Evolutionary conservation across 1,140 invertebrate species (phyloP).

Genomic region (Drosophila yakuba): DNA sequence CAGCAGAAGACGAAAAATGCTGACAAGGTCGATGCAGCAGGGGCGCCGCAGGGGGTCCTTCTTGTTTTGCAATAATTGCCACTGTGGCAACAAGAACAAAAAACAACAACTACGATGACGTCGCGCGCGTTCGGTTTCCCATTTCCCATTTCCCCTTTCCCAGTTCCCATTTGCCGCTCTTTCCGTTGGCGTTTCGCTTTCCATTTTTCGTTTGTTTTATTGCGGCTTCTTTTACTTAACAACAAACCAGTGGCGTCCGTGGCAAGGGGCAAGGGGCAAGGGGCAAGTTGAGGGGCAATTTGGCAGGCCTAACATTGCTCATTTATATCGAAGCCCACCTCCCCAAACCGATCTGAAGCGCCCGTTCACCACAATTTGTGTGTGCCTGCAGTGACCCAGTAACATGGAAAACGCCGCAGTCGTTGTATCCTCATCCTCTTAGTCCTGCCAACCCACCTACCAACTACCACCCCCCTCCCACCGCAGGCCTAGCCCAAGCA

Average conservation of each 20-base stretch:
- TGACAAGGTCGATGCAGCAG: conserved; percentile 68
- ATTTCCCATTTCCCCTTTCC: conserved; percentile 32
- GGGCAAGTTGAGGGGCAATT: neutral
- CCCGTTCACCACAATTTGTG: conserved; percentile 72
- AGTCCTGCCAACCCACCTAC: neutral
- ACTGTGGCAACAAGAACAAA: conserved; percentile 28
- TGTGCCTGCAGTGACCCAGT: conserved; percentile 83
- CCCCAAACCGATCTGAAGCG: neutral
- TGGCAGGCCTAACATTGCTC: conserved; percentile 62
- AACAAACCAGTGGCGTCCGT: conserved; percentile 30
- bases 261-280: neutral
- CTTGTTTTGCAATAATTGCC: conserved; percentile 72
- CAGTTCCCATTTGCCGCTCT: conserved; percentile 10
- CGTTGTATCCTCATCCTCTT: conserved; percentile 23
- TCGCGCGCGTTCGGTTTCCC: conserved; percentile 46
- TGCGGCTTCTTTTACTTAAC: conserved; percentile 68
- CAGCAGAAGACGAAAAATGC: conserved; percentile 55
- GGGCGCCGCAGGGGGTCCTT: neutral
- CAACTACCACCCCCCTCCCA: too few species aligned
- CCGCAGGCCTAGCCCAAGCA: too few species aligned
- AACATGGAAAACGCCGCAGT: conserved; percentile 78
- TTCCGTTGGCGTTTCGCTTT: conserved; percentile 31
- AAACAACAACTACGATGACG: conserved; percentile 39
- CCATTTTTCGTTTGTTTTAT: conserved; percentile 67
- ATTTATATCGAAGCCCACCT: conserved; percentile 68